phyloP scores from a whole-genome alignment of 2,888 invertebrate genomes.

The Hanleya hanleyi region DNA sequence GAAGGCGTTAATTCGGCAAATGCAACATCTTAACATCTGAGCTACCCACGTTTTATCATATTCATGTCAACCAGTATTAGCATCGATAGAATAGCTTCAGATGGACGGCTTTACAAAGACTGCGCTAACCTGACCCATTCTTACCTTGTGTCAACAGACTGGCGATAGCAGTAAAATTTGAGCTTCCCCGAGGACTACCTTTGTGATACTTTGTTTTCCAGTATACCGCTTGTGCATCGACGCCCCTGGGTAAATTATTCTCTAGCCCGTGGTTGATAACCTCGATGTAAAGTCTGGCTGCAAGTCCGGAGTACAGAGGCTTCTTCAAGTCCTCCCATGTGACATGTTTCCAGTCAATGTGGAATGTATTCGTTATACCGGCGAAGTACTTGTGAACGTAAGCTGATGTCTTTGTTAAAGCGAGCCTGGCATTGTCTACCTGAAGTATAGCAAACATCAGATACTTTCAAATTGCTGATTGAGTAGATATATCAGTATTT shows the following conservation, averaged over 20 bases:
- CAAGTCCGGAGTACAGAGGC: slow-evolving; percentile 59
- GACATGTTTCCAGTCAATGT: slow-evolving; percentile 52
- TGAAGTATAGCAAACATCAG: too few relatives aligned
- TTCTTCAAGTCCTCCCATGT: slow-evolving; percentile 53
- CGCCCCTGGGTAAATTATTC: not conserved
- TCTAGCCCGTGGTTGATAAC: not conserved
- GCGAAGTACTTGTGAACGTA: slow-evolving; percentile 11
- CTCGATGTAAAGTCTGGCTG: slow-evolving; percentile 43
- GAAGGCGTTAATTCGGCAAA: too few relatives aligned
- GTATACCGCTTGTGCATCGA: not conserved
- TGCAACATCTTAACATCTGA: too few relatives aligned
- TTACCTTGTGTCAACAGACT: not conserved
- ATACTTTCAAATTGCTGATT: too few relatives aligned
- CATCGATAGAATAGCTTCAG: too few relatives aligned
- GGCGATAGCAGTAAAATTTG: not conserved
- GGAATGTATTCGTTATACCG: slow-evolving; percentile 32
- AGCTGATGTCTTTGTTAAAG: slow-evolving; percentile 22
- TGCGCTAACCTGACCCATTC: too few relatives aligned
- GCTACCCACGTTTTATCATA: too few relatives aligned
- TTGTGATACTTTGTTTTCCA: not conserved
- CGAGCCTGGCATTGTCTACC: not conserved
- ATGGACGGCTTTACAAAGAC: too few relatives aligned
- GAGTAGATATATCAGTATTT: too few relatives aligned
- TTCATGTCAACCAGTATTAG: too few relatives aligned
- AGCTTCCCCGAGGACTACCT: not conserved